These are phyloP conservation scores for Zygaena filipendulae DNA, from an alignment of 2,888 invertebrate species.

Conservation along the genomic window DNA sequence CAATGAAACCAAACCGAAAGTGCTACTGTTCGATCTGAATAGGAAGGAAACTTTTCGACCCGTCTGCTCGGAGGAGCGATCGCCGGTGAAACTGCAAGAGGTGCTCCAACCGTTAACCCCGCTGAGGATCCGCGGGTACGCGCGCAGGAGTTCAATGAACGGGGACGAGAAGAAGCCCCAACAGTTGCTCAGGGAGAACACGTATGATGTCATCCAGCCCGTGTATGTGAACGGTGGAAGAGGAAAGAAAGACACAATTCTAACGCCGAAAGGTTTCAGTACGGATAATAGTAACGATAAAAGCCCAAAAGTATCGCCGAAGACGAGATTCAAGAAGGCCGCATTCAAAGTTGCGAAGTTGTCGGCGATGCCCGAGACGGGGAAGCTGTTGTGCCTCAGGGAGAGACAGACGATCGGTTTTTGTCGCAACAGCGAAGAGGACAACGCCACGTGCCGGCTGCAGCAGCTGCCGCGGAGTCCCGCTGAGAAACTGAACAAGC, in stretches of 20 bases:
- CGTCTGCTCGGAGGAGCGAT: slow-evolving; percentile 18
- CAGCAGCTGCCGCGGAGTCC: slow-evolving; percentile 42
- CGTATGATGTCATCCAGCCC: slow-evolving; percentile 56
- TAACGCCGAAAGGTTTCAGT: slow-evolving; percentile 13
- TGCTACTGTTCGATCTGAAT: slow-evolving; percentile 48
- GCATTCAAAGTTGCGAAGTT: slow-evolving; percentile 50
- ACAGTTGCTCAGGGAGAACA: slow-evolving; percentile 50
- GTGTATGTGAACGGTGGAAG: slow-evolving; percentile 36
- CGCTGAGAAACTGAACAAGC: slow-evolving; percentile 38
- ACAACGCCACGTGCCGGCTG: slow-evolving; percentile 31
- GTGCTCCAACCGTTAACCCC: slow-evolving; percentile 54
- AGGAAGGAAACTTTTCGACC: slow-evolving; percentile 21
- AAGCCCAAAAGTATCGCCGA: slow-evolving; percentile 35
- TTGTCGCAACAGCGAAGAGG: slow-evolving; percentile 24
- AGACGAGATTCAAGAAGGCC: slow-evolving; percentile 51
- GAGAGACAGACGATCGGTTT: slow-evolving; percentile 39
- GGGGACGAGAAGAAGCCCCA: slow-evolving; percentile 33
- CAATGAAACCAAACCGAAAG: slow-evolving; percentile 39
- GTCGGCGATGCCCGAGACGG: slow-evolving; percentile 44
- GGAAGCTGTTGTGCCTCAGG: slow-evolving; percentile 48
- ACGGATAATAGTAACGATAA: slow-evolving; percentile 14
- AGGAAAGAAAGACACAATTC: slow-evolving; percentile 26
- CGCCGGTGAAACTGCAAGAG: slow-evolving; percentile 35
- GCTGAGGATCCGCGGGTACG: slow-evolving; percentile 36
- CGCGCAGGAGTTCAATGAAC: slow-evolving; percentile 32